These are phyloP conservation scores for Pseudomyrmex sp. DNA, from an alignment of 1,140 invertebrate species.

Conservation along the genomic window DNA sequence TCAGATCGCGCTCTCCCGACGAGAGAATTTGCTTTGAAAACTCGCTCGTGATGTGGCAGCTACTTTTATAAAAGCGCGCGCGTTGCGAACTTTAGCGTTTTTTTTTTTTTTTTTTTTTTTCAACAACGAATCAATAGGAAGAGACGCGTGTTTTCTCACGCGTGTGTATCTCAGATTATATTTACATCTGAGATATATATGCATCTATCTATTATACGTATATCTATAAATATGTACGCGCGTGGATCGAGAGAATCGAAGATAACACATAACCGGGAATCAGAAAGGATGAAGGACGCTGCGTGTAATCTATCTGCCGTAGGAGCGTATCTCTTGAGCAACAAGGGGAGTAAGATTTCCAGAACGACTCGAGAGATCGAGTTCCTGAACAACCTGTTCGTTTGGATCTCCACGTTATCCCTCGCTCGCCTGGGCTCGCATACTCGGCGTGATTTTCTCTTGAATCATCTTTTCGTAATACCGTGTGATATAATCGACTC, in stretches of 20 bases:
- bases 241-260: neutral
- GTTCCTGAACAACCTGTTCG: conserved; percentile 61
- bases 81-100: neutral
- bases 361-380: neutral
- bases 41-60: neutral
- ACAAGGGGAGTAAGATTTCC: neutral
- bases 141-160: too few species aligned
- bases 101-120: too few species aligned
- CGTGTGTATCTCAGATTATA: too few species aligned
- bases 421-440: conserved; percentile 3
- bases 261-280: neutral
- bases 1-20: neutral
- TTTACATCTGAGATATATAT: neutral
- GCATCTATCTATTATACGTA: neutral
- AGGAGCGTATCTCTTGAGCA: neutral
- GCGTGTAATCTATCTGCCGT: neutral
- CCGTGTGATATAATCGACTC: conserved; percentile 63
- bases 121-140: too few species aligned
- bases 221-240: neutral
- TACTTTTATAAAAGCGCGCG: neutral
- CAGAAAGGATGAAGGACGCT: neutral
- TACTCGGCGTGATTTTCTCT: conserved; percentile 53
- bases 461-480: conserved; percentile 74
- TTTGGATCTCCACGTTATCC: too few species aligned
- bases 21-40: neutral